A percentile compares a stretch with the other conserved stretches of the same genome.
Conservation (phyloP, 2,797 vertebrate genomes). For the Bryconaethiops microstoma region DNA sequence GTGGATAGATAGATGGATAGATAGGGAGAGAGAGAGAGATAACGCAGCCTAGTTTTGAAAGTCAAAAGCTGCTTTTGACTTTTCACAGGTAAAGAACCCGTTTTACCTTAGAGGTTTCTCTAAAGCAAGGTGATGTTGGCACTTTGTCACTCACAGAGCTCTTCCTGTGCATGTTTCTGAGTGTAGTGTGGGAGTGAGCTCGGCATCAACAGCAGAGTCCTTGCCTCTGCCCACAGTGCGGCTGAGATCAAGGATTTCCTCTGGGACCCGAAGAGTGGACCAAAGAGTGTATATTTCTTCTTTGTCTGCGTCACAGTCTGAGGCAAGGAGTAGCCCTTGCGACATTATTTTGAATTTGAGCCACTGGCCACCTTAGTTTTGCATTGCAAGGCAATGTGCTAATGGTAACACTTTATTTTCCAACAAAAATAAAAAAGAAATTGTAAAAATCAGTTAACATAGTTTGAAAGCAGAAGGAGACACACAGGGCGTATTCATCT, state of each 20-base stretch:
- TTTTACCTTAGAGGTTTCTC: constrained; percentile 31
- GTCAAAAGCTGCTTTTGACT: constrained; percentile 17
- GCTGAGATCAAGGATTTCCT: neutral
- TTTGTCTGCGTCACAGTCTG: neutral
- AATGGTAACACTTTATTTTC: too few species aligned
- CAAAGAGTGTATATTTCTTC: neutral
- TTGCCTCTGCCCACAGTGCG: neutral
- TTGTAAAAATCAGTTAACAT: too few species aligned
- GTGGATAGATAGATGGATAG: too few species aligned
- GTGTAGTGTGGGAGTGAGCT: constrained; percentile 24
- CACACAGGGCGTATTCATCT: too few species aligned
- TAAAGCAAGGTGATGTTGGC: constrained; percentile 23
- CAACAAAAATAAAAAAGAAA: too few species aligned
- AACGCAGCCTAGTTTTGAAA: neutral
- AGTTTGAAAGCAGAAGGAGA: too few species aligned
- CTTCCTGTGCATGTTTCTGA: constrained; percentile 20
- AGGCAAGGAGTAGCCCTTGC: neutral
- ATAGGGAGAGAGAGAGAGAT: neutral
- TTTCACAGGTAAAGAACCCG: constrained; percentile 31
- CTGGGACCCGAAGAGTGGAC: neutral
- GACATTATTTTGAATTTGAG: neutral
- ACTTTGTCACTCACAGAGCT: constrained; percentile 35
- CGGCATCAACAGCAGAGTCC: constrained; percentile 1
- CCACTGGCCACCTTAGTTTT: neutral
- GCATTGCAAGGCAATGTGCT: neutral